phyloP scores from a whole-genome alignment of 2,797 vertebrate species.

The Sarcophilus harrisii region DNA sequence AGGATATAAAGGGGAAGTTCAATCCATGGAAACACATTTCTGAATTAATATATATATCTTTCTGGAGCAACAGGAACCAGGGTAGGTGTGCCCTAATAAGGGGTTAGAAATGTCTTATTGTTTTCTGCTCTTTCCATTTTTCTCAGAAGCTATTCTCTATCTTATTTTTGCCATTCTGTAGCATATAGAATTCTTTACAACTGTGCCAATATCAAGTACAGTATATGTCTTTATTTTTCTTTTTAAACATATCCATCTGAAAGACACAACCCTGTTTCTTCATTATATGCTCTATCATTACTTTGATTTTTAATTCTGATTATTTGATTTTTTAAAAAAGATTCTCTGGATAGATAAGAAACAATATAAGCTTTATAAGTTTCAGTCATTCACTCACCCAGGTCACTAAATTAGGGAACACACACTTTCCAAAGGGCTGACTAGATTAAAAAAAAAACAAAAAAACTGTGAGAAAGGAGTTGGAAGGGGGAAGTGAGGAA shows the following conservation, averaged over 20 bases:
- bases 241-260: not conserved
- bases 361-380: constrained; percentile 28
- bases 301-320: not conserved
- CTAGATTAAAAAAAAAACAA: not conserved
- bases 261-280: not conserved
- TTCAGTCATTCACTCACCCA: constrained; percentile 7
- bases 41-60: not conserved
- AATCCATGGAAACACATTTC: not conserved
- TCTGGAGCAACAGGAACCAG: not conserved
- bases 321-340: not conserved
- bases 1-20: not conserved
- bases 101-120: not conserved
- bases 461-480: constrained; percentile 30
- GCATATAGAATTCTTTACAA: not conserved
- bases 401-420: constrained; percentile 53
- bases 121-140: not conserved
- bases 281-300: not conserved
- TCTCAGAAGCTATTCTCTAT: not conserved
- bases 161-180: not conserved
- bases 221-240: not conserved
- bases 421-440: constrained; percentile 34
- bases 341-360: not conserved
- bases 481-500: not conserved
- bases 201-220: not conserved
- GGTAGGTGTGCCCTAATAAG: not conserved